phyloP scores from a whole-genome alignment of 2,888 invertebrate genomes.

The Caenorhabditis panamensis region DNA sequence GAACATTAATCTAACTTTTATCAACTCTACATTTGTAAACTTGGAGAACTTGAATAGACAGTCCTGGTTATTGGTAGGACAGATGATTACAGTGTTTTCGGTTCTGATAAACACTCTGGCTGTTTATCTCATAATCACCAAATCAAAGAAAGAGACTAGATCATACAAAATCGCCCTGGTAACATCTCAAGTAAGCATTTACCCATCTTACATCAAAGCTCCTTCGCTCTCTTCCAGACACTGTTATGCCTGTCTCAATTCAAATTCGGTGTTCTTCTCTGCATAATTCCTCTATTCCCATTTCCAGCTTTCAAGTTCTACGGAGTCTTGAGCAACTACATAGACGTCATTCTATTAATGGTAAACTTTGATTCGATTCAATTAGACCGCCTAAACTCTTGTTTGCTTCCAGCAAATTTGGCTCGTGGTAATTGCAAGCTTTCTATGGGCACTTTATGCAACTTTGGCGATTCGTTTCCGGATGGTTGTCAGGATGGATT shows the following conservation, averaged over 20 bases:
- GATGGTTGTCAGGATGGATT: constrained; percentile 17
- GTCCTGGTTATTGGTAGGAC: constrained; percentile 10
- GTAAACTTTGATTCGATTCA: not conserved
- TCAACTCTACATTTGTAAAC: constrained; percentile 30
- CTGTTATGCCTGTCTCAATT: constrained; percentile 28
- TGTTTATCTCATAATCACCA: constrained; percentile 16
- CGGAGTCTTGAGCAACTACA: not conserved
- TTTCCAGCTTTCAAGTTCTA: constrained; percentile 40
- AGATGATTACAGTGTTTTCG: constrained; percentile 17
- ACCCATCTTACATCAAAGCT: not conserved
- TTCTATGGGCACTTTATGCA: constrained; percentile 27
- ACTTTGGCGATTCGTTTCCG: constrained; percentile 26
- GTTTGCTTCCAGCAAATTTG: constrained; percentile 38
- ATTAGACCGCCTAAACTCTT: too few species aligned
- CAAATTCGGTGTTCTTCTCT: constrained; percentile 24
- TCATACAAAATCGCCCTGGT: constrained; percentile 26
- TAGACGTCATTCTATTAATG: constrained; percentile 24
- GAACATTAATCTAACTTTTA: constrained; percentile 34
- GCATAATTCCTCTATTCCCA: constrained; percentile 27
- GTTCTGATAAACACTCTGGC: constrained; percentile 11
- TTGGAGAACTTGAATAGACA: constrained; percentile 21
- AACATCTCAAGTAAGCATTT: constrained; percentile 16
- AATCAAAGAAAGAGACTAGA: constrained; percentile 32
- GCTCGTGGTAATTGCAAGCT: constrained; percentile 18
- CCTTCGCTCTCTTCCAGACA: not conserved